Percentiles rank a stretch among this genome's conserved stretches.
phyloP scores from a whole-genome alignment of 2,113 vertebrate species.

The Myodes glareolus region DNA sequence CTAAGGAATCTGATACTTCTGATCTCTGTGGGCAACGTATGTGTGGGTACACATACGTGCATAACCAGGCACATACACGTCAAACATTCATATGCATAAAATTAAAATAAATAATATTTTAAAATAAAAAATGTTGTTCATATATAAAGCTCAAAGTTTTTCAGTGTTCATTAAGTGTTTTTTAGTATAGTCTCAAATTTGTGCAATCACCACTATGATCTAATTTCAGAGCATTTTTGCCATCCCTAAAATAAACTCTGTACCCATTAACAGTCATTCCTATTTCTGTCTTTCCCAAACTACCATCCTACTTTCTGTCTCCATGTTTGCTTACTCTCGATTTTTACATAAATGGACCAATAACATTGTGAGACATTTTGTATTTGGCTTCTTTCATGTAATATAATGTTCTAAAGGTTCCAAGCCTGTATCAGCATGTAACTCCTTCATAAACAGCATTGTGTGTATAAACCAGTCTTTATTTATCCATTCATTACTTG shows the following conservation, averaged over 20 bases:
- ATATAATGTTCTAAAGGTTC: not conserved
- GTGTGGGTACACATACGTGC: no score
- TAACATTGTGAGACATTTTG: not conserved
- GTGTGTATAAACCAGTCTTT: not conserved
- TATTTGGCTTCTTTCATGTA: slow-evolving; percentile 10
- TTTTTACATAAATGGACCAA: not conserved
- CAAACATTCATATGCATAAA: not conserved
- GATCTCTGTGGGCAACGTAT: not conserved
- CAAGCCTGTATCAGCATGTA: not conserved
- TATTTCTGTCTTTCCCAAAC: not conserved
- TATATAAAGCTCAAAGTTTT: not conserved
- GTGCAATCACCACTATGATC: not conserved
- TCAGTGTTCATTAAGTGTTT: not conserved
- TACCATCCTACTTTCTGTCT: not conserved
- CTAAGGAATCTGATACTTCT: not conserved
- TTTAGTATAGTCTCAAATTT: slow-evolving; percentile 20
- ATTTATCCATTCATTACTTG: not conserved
- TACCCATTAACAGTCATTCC: not conserved
- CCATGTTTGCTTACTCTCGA: not conserved
- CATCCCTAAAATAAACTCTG: not conserved
- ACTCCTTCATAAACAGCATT: not conserved
- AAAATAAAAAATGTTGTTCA: not conserved
- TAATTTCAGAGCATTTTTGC: not conserved
- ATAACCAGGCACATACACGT: not conserved
- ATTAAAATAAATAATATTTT: not conserved